These are phyloP conservation scores for Hemiprocne comata DNA, from an alignment of 2,113 vertebrate species.

Conservation along the genomic window DNA sequence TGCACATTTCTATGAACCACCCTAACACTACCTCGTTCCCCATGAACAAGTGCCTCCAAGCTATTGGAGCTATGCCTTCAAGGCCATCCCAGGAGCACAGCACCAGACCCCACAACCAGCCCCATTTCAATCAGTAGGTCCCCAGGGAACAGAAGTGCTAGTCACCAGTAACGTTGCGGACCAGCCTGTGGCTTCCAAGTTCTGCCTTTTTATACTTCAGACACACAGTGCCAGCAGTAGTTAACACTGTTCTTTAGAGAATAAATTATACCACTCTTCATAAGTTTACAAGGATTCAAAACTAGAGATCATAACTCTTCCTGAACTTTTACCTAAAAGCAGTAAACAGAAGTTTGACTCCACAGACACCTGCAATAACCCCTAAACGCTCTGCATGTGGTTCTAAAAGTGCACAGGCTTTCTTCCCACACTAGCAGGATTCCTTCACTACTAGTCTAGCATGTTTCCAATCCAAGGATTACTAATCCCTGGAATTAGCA, in stretches of 20 bases:
- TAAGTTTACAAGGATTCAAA: constrained; percentile 60
- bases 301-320: constrained; percentile 1
- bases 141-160: not conserved
- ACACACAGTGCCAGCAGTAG: not conserved
- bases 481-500: not conserved
- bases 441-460: not conserved
- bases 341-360: constrained; percentile 24
- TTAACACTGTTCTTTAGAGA: not conserved
- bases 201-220: not conserved
- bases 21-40: not conserved
- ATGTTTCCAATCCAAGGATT: not conserved
- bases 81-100: not conserved
- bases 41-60: not conserved
- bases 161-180: not conserved
- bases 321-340: constrained; percentile 7
- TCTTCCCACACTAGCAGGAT: not conserved
- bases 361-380: not conserved
- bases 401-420: not conserved
- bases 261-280: not conserved
- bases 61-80: no score
- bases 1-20: not conserved
- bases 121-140: not conserved
- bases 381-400: not conserved
- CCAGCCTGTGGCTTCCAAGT: not conserved
- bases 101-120: not conserved